These are phyloP conservation scores for Halyomorpha halys DNA, from an alignment of 1,140 invertebrate genomes.

Conservation along the genomic window DNA sequence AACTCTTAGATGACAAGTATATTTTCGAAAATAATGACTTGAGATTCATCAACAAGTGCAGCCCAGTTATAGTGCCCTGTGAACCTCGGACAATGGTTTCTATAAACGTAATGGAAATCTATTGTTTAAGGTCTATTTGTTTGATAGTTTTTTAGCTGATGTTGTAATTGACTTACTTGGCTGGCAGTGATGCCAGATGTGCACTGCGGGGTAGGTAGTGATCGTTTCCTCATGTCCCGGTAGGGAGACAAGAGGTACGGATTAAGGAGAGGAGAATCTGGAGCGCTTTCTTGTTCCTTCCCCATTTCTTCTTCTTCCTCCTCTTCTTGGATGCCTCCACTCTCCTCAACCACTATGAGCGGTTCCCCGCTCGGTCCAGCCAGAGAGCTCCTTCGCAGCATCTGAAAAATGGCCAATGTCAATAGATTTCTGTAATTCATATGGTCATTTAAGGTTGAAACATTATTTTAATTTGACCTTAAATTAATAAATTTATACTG, in stretches of 20 bases:
- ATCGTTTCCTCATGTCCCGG: conserved; percentile 64
- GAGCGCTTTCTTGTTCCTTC: conserved; percentile 41
- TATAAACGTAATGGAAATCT: too few species aligned
- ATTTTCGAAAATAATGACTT: too few species aligned
- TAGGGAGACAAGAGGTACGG: conserved; percentile 69
- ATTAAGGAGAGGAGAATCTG: conserved; percentile 59
- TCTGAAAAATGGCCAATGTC: conserved; percentile 13
- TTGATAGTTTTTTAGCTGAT: too few species aligned
- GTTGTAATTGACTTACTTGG: conserved; percentile 43
- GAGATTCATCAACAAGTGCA: too few species aligned
- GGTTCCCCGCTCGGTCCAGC: conserved; percentile 44
- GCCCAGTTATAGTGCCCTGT: too few species aligned
- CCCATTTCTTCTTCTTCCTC: conserved; percentile 41
- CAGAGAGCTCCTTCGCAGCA: conserved; percentile 37
- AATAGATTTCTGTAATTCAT: neutral
- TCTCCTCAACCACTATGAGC: conserved; percentile 69
- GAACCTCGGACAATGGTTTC: too few species aligned
- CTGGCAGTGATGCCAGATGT: conserved; percentile 73
- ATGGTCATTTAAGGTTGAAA: too few species aligned
- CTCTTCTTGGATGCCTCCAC: conserved; percentile 49
- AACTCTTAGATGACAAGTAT: too few species aligned
- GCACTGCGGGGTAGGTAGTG: conserved; percentile 67
- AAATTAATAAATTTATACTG: too few species aligned
- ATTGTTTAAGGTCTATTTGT: too few species aligned
- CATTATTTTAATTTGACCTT: too few species aligned